Base-by-base conservation (phyloP, 2,888 invertebrate species). In the Halictus quadricinctus region DNA sequence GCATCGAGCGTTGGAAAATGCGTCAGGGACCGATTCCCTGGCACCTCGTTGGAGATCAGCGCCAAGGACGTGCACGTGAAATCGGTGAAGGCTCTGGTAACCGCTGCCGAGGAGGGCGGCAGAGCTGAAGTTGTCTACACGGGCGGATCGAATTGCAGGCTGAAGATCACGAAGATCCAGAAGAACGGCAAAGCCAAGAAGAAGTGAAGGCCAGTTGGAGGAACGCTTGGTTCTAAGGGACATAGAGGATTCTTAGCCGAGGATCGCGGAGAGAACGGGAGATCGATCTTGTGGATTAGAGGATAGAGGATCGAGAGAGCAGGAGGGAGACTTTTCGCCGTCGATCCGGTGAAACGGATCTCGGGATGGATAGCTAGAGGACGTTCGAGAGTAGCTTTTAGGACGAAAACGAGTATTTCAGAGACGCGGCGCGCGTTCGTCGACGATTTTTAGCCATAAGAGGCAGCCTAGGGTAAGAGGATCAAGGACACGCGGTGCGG, bases 11-110 rank as follows among this genome's bases (percentile, higher is more conserved):
- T 95, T 29, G 95, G 95, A 4, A 95, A 95, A 84, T 94, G 93
- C 81, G 92, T 95, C 69, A 91, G 94, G 50, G 95, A 95, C 78
- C 91, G 94, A 36, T 95, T 93, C 83, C 93, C 94, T 3, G 94
- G 95, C 1, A 92, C 92, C 8, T 89, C 90, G 18, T 88, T 95
- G 72, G 94, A 95, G 84, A 91, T 95, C 81, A 94, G 94, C 85
- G 93, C 94, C 25, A 94, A 94, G 78, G 94, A 94, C 84, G 92
- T 95, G 25, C 91, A 93, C 79, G 93, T 94, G 7, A 93, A 91
- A 70, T 93, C 94, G 69, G 91, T 95, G 50, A 94, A 94, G 76
- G 91, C 94, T 6, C 87, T 95, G 77, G 94, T 95, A 2, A 88
- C 93, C 18, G 93, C 93, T 13, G 88, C 93, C 48, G 94, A 95